Base-by-base conservation (phyloP, 2,113 vertebrate species). In the Motacilla alba region DNA sequence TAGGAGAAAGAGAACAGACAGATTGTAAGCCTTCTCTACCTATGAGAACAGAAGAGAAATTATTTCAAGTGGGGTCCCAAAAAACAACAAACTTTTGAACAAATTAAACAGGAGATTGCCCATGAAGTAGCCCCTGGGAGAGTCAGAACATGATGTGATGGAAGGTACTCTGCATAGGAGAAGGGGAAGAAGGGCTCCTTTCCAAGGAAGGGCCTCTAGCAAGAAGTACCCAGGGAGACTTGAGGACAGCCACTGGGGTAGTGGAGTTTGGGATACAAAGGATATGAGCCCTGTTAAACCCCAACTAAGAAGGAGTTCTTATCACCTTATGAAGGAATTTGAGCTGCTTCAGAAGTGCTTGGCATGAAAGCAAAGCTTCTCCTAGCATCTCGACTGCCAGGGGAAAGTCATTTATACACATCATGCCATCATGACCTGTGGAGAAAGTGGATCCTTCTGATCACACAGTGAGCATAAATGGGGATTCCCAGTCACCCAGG, bases 161-260 rank as follows among this genome's bases (percentile, higher is more conserved):
- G 47, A 53, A 53, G 9, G 16, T 0, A 2, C 33, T 73, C 17
- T 26, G 37, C 21, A 31, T 11, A 0, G 0, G 27, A 53, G 21
- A 9, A 62, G 17, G 8, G 37, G 7, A 53, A 53, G 4, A 72
- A 37, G 24, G 30, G 13, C 46, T 44, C 26, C 31, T n/a, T 70
- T 31, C 19, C 3, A 33, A 55, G 18, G 30, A 21, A 33, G 19
- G 19, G 21, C 30, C 10, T 43, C 19, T 8, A 43, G 37, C 27
- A 73, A 44, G 31, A 63, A 37, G 7, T 22, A 53, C 6, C 27
- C 18, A 21, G 21, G 6, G 39, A 62, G 21, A 16, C 39, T 53
- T 53, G 16, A 53, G 10, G 8, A 53, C 17, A 53, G 22, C 7
- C 13, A 37, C 46, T 37, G 31, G 20, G 31, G 10, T 43, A 30